A percentile compares a stretch with the other conserved stretches of the same genome.
These are phyloP conservation scores for Ips nitidus DNA, from an alignment of 1,140 invertebrate species.

Conservation along the genomic window DNA sequence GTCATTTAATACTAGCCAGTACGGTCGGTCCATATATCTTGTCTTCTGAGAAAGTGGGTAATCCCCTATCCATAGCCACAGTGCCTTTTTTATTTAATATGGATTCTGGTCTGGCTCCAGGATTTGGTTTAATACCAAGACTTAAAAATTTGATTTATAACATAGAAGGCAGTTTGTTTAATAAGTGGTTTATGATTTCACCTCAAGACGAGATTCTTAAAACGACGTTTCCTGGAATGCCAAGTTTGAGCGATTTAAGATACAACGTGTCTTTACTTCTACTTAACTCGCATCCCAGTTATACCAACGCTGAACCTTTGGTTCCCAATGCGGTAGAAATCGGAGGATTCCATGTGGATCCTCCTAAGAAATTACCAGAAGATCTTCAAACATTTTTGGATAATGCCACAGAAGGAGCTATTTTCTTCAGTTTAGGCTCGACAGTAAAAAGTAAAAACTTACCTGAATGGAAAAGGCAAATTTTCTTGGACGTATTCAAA, in stretches of 20 bases:
- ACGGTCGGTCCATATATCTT: too few relatives aligned
- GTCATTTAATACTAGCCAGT: too few relatives aligned
- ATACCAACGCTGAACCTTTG: slow-evolving; percentile 57
- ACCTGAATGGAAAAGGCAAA: slow-evolving; percentile 47
- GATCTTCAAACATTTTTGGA: slow-evolving; percentile 61
- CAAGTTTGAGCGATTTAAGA: neutral
- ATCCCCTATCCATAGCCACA: too few relatives aligned
- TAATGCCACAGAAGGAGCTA: slow-evolving; percentile 58
- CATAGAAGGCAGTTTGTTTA: too few relatives aligned
- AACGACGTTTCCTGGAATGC: too few relatives aligned
- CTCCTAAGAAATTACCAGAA: slow-evolving; percentile 49
- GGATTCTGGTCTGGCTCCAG: too few relatives aligned
- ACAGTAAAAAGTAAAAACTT: slow-evolving; percentile 54
- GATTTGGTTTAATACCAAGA: too few relatives aligned
- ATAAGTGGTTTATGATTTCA: too few relatives aligned
- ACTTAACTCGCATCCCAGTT: slow-evolving; percentile 58
- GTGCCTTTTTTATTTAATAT: too few relatives aligned
- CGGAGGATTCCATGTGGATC: slow-evolving; percentile 56
- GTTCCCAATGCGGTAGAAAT: slow-evolving; percentile 59
- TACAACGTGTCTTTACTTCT: slow-evolving; percentile 57
- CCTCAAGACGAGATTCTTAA: too few relatives aligned
- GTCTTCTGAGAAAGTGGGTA: too few relatives aligned
- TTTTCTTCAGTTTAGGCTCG: slow-evolving; percentile 63
- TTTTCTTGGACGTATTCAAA: slow-evolving; percentile 53
- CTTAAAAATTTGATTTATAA: too few relatives aligned